Base-by-base conservation (phyloP, 2,888 invertebrate genomes). In the Pheosia tremula region DNA sequence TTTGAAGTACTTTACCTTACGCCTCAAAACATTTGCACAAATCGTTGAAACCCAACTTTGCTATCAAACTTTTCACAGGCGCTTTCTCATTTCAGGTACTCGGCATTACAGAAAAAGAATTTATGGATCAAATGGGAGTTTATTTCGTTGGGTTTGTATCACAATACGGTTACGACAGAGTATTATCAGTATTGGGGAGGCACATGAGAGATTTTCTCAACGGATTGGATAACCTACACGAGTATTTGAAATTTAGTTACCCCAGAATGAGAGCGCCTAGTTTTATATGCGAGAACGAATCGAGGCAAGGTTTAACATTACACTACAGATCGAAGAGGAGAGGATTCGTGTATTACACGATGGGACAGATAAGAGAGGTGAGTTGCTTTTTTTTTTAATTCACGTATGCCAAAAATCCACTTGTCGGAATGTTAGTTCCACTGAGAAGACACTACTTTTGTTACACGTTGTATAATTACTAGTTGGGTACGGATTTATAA, bases 251-350 rank as follows among this genome's bases (percentile, higher is more conserved):
- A 87, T 98, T 98, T 91, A 98, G 98, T 60, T 99, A 99, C 85
- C 98, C 98, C 0, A 95, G 93, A 67, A 96, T 96, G 96, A 92
- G 97, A 70, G 99, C 99, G 0, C 99, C 99, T 0, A 98, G 98
- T 60, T 99, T 99, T 87, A 99, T 98, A 77, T 98, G 98, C 82
- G 99, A 99, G 87, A 98, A 98, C 83, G 99, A 99, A 87, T 97
- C 98, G 0, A 95, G 97, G 61, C 97, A 97, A 81, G 99, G 99
- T 0, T 92, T 99, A 67, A 98, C 98, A 0, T 94, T 99, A 63
- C 99, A 99, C 90, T 98, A 98, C 88, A 95, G 98, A 60, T 98
- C 98, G 74, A 98, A 98, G 86, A 94, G 99, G 68, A 95, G 97
- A 68, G 99, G 99, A 0, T 99, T 98, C 85, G 97, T 99, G 5